Conservation (phyloP, 2,797 vertebrate species). For the Sebastes reedi region DNA sequence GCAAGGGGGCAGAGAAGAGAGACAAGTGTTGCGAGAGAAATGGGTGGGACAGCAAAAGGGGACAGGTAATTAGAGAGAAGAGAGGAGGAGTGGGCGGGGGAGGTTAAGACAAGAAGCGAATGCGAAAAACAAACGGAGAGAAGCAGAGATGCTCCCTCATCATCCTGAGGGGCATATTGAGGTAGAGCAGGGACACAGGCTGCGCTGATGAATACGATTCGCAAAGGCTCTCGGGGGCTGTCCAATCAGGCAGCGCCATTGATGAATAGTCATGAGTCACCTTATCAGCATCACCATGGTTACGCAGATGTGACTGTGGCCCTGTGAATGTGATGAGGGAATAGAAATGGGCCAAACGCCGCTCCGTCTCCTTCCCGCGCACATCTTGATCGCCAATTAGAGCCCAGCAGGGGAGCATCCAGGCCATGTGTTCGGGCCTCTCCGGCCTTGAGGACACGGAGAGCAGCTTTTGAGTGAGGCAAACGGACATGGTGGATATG, state of each 20-base stretch:
- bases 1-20: not conserved
- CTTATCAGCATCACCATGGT: constrained; percentile 80
- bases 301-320: constrained; percentile 75
- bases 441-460: not conserved
- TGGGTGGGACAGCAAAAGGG: constrained; percentile 17
- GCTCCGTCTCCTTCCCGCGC: constrained; percentile 59
- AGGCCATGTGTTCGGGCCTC: constrained; percentile 34
- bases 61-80: constrained; percentile 48
- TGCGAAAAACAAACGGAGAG: constrained; percentile 55
- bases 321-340: constrained; percentile 72
- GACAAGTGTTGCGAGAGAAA: not conserved
- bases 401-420: constrained; percentile 46
- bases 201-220: constrained; percentile 68
- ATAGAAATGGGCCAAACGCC: constrained; percentile 68
- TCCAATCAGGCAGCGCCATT: constrained; percentile 73
- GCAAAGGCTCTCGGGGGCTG: constrained; percentile 63
- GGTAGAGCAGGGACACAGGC: constrained; percentile 61
- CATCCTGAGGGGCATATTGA: constrained; percentile 47
- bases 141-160: constrained; percentile 45
- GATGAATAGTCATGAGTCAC: constrained; percentile 83
- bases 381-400: constrained; percentile 79
- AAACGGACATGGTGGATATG: not conserved
- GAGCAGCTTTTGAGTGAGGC: constrained; percentile 9
- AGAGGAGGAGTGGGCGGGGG: not conserved
- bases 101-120: constrained; percentile 25